Percentiles rank a stretch among this genome's conserved stretches.
Evolutionary conservation across 2,113 vertebrate species (phyloP).

Genomic region (Brachypodius melanocephalos): DNA sequence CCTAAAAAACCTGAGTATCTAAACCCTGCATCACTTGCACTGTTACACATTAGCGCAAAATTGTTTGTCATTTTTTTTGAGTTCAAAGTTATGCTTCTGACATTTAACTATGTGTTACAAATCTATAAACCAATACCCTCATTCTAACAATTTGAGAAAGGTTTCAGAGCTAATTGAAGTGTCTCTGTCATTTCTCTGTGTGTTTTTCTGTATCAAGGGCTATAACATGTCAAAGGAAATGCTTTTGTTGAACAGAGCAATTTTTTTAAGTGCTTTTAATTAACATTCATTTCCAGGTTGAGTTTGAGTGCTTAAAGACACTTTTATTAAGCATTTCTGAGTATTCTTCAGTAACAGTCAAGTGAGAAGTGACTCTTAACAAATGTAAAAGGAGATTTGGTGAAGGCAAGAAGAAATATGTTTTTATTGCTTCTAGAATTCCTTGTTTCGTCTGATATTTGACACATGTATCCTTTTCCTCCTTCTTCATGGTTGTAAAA

Average conservation of each 20-base stretch:
- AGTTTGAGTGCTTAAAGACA: slow-evolving; percentile 25
- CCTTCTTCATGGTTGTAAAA: not conserved
- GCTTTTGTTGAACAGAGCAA: slow-evolving; percentile 40
- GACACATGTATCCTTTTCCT: not conserved
- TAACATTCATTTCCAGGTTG: slow-evolving; percentile 39
- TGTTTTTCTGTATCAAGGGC: slow-evolving; percentile 21
- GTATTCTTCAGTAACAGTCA: slow-evolving; percentile 18
- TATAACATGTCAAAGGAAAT: not conserved
- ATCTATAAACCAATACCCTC: not conserved
- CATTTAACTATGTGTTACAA: not conserved
- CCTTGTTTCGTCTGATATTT: not conserved
- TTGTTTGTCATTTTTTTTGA: not conserved
- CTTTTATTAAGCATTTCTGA: slow-evolving; percentile 39
- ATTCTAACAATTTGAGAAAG: not conserved
- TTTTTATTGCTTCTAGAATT: not conserved
- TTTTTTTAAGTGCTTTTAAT: slow-evolving; percentile 47
- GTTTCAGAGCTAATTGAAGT: slow-evolving; percentile 22
- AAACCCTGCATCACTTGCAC: not conserved
- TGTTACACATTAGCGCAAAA: not conserved
- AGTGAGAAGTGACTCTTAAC: not conserved
- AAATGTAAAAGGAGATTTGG: not conserved
- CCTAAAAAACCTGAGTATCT: not conserved
- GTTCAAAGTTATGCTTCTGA: not conserved
- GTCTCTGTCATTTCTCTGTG: not conserved
- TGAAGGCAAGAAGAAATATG: not conserved